Percentiles rank a stretch among this genome's conserved stretches.
phyloP scores from a whole-genome alignment of 2,888 invertebrate genomes.

The Diplazon laetatorius region DNA sequence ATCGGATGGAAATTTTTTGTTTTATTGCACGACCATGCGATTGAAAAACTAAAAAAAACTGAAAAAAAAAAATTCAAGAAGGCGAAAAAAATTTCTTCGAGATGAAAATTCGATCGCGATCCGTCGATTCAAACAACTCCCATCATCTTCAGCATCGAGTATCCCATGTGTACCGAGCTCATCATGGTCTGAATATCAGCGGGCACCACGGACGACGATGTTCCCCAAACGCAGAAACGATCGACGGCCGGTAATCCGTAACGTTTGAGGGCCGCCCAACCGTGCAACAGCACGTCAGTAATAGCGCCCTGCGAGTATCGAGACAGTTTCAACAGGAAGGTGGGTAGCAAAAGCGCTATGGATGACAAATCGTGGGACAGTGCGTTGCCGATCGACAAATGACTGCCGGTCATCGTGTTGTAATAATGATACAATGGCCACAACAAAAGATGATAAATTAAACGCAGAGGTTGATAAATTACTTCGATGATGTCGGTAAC shows the following conservation, averaged over 20 bases:
- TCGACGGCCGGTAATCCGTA: constrained; percentile 65
- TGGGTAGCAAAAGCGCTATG: constrained; percentile 32
- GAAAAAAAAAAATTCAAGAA: background rate
- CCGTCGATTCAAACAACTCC: constrained; percentile 45
- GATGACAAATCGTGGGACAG: constrained; percentile 30
- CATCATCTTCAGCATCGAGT: constrained; percentile 60
- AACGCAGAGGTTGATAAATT: background rate
- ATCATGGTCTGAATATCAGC: constrained; percentile 28
- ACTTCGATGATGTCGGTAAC: constrained; percentile 18
- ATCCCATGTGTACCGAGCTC: constrained; percentile 56
- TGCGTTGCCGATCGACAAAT: background rate
- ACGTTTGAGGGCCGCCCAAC: constrained; percentile 55
- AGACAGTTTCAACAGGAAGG: constrained; percentile 52
- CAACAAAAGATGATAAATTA: background rate
- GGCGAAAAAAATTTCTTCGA: background rate
- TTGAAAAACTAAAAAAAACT: too few relatives aligned
- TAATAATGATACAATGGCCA: constrained; percentile 20
- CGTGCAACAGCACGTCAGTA: background rate
- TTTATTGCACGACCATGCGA: too few relatives aligned
- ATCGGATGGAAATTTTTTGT: background rate
- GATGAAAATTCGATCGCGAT: background rate
- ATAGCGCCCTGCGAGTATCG: constrained; percentile 40
- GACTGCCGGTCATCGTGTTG: background rate
- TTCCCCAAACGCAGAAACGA: constrained; percentile 30
- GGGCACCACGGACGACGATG: constrained; percentile 54